Conservation (phyloP, 1,140 invertebrate species). For the Mercenaria mercenaria region DNA sequence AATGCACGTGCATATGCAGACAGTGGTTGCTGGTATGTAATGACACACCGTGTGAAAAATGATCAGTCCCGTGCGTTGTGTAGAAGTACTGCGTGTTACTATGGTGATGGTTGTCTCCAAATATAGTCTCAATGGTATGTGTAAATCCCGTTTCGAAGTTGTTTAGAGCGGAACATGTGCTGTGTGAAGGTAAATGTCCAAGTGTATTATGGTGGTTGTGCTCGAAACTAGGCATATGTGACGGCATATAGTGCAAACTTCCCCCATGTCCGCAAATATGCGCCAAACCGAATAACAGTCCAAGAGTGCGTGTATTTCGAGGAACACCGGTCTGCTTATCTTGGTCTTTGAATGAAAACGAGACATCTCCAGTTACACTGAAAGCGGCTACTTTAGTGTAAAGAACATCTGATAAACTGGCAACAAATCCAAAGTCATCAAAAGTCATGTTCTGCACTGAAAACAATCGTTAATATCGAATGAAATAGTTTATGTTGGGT, state of each 20-base stretch:
- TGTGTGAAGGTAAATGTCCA: neutral
- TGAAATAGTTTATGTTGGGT: too few species aligned
- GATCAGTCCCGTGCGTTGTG: neutral
- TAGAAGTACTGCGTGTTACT: neutral
- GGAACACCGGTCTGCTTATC: neutral
- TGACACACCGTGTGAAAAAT: neutral
- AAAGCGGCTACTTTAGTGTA: neutral
- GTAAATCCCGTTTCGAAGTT: neutral
- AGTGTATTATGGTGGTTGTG: neutral
- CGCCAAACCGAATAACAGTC: neutral
- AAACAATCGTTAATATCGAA: neutral
- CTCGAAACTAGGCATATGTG: neutral
- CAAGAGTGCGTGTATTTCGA: neutral
- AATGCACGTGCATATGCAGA: conserved; percentile 1
- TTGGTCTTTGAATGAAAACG: neutral
- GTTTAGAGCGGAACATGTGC: neutral
- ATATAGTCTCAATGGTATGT: neutral
- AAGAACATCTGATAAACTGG: neutral
- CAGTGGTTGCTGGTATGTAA: neutral
- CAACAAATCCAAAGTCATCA: neutral
- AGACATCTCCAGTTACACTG: neutral
- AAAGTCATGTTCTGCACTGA: neutral
- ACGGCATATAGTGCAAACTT: neutral
- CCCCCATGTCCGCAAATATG: neutral
- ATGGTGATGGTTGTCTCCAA: neutral